Evolutionary conservation across 2,113 vertebrate species (phyloP).

Genomic region (Oncorhynchus keta): DNA sequence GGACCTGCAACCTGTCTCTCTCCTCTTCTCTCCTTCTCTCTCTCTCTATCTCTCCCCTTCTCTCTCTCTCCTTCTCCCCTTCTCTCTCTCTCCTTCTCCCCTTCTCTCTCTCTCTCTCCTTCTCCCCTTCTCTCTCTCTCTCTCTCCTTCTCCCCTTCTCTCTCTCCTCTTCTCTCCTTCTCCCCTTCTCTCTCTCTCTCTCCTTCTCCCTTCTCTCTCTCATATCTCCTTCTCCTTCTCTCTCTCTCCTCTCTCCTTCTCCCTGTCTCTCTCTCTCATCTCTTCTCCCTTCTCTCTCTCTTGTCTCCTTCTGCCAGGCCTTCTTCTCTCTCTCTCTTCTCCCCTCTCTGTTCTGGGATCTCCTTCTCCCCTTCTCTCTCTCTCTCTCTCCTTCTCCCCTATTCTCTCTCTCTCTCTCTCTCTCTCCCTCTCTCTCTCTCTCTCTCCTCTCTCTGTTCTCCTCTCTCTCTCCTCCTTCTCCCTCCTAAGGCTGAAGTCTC

Average conservation of each 20-base stretch:
- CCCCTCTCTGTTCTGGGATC: neutral
- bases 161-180: neutral
- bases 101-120: neutral
- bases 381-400: no score
- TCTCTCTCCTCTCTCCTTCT: no score
- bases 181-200: neutral
- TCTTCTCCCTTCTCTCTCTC: no score
- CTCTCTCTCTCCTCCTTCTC: no score
- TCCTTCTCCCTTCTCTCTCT: neutral
- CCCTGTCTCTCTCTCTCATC: neutral
- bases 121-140: neutral
- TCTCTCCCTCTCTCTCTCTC: neutral
- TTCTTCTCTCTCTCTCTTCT: neutral
- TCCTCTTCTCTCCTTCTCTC: no score
- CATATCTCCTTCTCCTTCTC: no score
- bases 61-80: neutral
- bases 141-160: no score
- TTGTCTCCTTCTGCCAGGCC: no score
- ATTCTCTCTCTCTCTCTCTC: neutral
- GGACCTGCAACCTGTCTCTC: neutral
- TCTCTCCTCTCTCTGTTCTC: neutral
- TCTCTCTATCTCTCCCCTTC: neutral
- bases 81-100: neutral
- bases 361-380: neutral
- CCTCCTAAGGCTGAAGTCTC: no score